Evolutionary conservation across 1,140 invertebrate genomes (phyloP).

Genomic region (Polypedilum vanderplanki): DNA sequence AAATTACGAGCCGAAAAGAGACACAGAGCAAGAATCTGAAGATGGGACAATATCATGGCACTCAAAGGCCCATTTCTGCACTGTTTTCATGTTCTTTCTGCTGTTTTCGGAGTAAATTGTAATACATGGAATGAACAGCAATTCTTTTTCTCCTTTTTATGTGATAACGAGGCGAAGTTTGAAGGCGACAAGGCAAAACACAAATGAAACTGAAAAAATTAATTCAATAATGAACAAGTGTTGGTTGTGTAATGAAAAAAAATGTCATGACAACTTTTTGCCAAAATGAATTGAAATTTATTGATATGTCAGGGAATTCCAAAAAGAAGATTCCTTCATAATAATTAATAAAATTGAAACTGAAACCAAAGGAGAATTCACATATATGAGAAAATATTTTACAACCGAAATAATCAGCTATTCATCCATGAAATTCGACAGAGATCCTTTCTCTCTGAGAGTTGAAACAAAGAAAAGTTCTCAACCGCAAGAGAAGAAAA

Average conservation of each 20-base stretch:
- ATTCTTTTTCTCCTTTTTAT: too few relatives aligned
- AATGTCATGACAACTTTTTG: neutral
- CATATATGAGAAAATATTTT: too few relatives aligned
- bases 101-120: too few relatives aligned
- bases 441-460: too few relatives aligned
- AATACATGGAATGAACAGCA: too few relatives aligned
- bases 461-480: too few relatives aligned
- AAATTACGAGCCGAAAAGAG: neutral
- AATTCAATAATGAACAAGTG: conserved; percentile 7
- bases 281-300: neutral
- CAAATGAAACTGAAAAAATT: neutral
- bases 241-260: conserved; percentile 6
- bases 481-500: neutral
- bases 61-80: neutral
- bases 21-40: neutral
- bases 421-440: too few relatives aligned
- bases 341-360: too few relatives aligned
- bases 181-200: neutral
- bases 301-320: too few relatives aligned
- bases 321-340: too few relatives aligned
- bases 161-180: neutral
- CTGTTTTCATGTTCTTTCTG: neutral
- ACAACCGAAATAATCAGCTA: too few relatives aligned
- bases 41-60: neutral
- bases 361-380: too few relatives aligned